A percentile compares a stretch with the other conserved stretches of the same genome.
These are phyloP conservation scores for Quadroppia sp. DNA, from an alignment of 2,888 invertebrate species.

Conservation along the genomic window DNA sequence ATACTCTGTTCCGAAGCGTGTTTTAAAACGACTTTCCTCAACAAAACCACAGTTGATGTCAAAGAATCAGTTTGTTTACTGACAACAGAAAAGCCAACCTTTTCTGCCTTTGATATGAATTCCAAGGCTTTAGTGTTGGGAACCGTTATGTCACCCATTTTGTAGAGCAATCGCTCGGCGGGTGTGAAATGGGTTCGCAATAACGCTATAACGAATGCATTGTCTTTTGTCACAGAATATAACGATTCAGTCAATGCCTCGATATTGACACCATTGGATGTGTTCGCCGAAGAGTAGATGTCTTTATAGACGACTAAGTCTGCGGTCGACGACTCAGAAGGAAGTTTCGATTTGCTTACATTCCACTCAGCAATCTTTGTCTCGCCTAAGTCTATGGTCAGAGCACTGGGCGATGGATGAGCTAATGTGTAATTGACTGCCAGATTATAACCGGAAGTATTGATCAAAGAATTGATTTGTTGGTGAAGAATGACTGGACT, in stretches of 20 bases:
- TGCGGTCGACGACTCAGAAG: slow-evolving; percentile 47
- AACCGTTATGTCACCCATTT: slow-evolving; percentile 45
- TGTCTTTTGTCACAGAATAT: slow-evolving; percentile 61
- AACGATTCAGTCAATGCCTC: slow-evolving; percentile 48
- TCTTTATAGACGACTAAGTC: slow-evolving; percentile 51
- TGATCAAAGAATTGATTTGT: slow-evolving; percentile 44
- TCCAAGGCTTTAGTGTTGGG: slow-evolving; percentile 38
- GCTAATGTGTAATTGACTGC: slow-evolving; percentile 61
- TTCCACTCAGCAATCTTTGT: slow-evolving; percentile 64
- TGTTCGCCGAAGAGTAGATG: slow-evolving; percentile 29
- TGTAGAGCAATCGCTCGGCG: slow-evolving; percentile 47
- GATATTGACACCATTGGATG: slow-evolving; percentile 38
- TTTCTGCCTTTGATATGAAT: slow-evolving; percentile 41
- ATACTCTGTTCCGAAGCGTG: slow-evolving; percentile 42
- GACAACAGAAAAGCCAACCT: slow-evolving; percentile 44
- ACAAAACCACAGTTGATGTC: slow-evolving; percentile 57
- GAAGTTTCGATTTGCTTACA: slow-evolving; percentile 56
- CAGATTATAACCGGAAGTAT: slow-evolving; percentile 45
- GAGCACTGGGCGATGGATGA: slow-evolving; percentile 54
- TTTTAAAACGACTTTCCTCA: slow-evolving; percentile 58
- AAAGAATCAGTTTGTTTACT: slow-evolving; percentile 63
- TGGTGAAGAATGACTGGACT: slow-evolving; percentile 39
- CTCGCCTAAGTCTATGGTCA: slow-evolving; percentile 50
- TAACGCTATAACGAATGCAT: slow-evolving; percentile 64
- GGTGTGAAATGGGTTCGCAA: slow-evolving; percentile 47